phyloP scores from a whole-genome alignment of 2,113 vertebrate genomes.

The Triplophysa tibetana region DNA sequence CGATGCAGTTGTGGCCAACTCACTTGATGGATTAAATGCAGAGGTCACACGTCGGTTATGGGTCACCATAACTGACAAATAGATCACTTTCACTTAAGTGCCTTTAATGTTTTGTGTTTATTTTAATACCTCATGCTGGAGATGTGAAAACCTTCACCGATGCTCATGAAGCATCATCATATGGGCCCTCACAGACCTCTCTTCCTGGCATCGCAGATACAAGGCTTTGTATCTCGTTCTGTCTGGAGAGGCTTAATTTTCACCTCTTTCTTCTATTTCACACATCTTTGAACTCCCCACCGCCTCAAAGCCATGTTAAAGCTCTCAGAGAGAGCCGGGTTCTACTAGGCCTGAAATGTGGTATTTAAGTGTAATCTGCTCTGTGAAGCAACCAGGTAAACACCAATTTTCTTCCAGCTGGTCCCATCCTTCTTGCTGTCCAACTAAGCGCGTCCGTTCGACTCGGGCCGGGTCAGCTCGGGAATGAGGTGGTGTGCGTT shows the following conservation, averaged over 20 bases:
- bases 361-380: conserved; percentile 35
- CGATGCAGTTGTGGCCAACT: no score
- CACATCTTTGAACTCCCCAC: conserved; percentile 14
- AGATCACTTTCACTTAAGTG: no score
- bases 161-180: background rate
- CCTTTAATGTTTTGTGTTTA: background rate
- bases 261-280: conserved; percentile 23
- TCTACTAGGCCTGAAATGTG: background rate
- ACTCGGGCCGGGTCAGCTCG: conserved; percentile 10
- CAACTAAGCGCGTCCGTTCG: background rate
- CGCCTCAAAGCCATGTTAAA: conserved; percentile 32
- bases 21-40: no score
- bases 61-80: no score
- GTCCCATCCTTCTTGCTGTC: conserved; percentile 23
- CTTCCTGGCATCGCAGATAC: background rate
- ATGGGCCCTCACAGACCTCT: conserved; percentile 18
- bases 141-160: background rate
- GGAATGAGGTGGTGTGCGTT: background rate
- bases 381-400: conserved; percentile 33
- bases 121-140: background rate
- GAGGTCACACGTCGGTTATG: no score
- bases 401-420: conserved; percentile 26
- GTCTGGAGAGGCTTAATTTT: background rate
- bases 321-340: background rate
- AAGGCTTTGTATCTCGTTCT: background rate